Percentiles rank a stretch among this genome's conserved stretches.
Evolutionary conservation across 2,888 invertebrate species (phyloP).

Genomic region (Drosophila anomelani): DNA sequence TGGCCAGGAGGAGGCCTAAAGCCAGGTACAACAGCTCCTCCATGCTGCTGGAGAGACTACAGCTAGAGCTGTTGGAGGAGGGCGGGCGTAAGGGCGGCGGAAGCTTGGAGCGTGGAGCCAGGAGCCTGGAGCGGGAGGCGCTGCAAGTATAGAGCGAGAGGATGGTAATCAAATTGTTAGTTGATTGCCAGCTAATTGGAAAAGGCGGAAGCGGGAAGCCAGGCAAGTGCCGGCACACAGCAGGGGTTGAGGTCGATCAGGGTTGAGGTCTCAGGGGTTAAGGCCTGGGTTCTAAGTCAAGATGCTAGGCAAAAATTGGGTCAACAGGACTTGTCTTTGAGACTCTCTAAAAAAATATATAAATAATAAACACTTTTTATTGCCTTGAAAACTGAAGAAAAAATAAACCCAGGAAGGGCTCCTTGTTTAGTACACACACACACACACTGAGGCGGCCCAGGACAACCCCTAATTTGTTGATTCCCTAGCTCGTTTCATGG

Average conservation of each 20-base stretch:
- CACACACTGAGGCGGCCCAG: conserved; percentile 12
- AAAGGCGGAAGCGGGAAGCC: conserved; percentile 40
- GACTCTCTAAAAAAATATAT: too few relatives aligned
- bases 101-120: neutral
- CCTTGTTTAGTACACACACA: neutral
- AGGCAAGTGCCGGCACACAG: conserved; percentile 18
- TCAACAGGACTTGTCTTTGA: conserved; percentile 8
- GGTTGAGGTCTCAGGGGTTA: conserved; percentile 8
- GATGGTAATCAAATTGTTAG: conserved; percentile 30
- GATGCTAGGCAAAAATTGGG: conserved; percentile 62
- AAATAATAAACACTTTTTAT: too few relatives aligned
- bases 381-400: too few relatives aligned
- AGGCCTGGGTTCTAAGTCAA: conserved; percentile 37
- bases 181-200: conserved; percentile 39
- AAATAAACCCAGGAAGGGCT: neutral
- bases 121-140: conserved; percentile 1
- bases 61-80: neutral
- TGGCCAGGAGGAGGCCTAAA: conserved; percentile 74
- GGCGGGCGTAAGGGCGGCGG: neutral
- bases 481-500: conserved; percentile 34
- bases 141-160: conserved; percentile 8
- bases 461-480: conserved; percentile 35
- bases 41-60: conserved; percentile 35
- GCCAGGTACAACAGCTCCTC: conserved; percentile 80
- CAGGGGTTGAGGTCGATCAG: conserved; percentile 6